These are phyloP conservation scores for Trichechus manatus DNA, from an alignment of 2,113 vertebrate species.

Conservation along the genomic window DNA sequence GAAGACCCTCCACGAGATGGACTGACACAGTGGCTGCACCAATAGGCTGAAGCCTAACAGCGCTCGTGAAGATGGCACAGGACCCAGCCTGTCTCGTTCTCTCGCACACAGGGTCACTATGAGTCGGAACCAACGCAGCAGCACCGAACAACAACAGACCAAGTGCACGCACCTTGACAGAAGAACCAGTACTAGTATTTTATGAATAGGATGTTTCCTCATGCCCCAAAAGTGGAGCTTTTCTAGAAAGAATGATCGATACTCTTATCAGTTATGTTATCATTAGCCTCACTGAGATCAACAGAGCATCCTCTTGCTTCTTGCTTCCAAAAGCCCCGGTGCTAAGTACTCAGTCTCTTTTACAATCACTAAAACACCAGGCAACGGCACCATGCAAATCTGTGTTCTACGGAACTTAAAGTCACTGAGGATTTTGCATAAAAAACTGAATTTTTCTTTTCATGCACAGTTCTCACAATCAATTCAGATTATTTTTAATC, in stretches of 20 bases:
- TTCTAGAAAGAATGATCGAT: slow-evolving; percentile 15
- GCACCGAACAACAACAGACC: background rate
- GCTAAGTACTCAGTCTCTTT: background rate
- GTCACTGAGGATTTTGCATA: slow-evolving; percentile 41
- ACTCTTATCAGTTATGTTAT: background rate
- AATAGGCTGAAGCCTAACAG: too few species aligned
- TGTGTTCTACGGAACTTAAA: slow-evolving; percentile 22
- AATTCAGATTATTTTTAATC: slow-evolving; percentile 69
- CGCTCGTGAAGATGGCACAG: too few species aligned
- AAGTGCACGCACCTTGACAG: background rate
- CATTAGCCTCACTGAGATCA: background rate
- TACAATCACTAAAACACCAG: slow-evolving; percentile 23
- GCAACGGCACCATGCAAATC: slow-evolving; percentile 39
- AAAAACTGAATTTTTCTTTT: slow-evolving; percentile 45
- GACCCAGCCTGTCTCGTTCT: too few species aligned
- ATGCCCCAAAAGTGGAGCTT: background rate
- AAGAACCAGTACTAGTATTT: slow-evolving; percentile 43
- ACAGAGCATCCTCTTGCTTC: background rate
- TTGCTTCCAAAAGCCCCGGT: background rate
- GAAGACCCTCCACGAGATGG: too few species aligned
- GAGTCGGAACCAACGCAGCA: too few species aligned
- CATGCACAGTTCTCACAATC: background rate
- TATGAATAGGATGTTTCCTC: slow-evolving; percentile 8
- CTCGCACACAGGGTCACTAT: too few species aligned
- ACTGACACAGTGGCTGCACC: too few species aligned